phyloP scores from a whole-genome alignment of 2,113 vertebrate species.

The Bufo bufo region DNA sequence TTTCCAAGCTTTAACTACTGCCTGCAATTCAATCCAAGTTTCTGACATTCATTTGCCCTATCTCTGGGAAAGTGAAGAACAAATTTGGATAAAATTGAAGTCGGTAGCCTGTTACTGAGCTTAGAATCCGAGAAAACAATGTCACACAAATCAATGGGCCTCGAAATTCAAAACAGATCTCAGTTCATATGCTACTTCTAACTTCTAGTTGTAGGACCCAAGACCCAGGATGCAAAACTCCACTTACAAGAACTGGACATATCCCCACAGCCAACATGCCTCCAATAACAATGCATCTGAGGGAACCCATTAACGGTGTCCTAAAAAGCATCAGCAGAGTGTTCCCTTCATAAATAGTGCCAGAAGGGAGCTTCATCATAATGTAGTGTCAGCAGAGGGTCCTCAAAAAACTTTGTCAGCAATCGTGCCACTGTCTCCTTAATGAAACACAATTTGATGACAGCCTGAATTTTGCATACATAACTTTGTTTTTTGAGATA shows the following conservation, averaged over 20 bases:
- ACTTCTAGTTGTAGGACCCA: not conserved
- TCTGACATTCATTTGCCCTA: constrained; percentile 14
- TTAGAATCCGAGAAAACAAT: not conserved
- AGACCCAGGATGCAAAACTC: too few species aligned
- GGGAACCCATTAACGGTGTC: too few species aligned
- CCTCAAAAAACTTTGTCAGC: too few species aligned
- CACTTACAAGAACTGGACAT: too few species aligned
- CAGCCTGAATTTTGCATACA: too few species aligned
- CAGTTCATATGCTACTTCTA: not conserved
- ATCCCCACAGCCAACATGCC: too few species aligned
- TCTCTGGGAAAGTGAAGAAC: not conserved
- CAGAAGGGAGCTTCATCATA: not conserved
- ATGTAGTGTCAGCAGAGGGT: too few species aligned
- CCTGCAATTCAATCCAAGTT: not conserved
- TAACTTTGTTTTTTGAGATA: too few species aligned
- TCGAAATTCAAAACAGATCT: too few species aligned
- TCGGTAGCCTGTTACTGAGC: not conserved
- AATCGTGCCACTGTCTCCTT: too few species aligned
- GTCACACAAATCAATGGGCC: not conserved
- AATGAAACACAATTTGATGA: too few species aligned
- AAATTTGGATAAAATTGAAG: not conserved
- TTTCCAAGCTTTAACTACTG: not conserved
- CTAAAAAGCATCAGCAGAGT: not conserved
- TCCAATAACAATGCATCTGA: too few species aligned
- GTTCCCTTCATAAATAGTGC: not conserved